Base-by-base conservation (phyloP, 2,888 invertebrate species). In the Arge pagana region DNA sequence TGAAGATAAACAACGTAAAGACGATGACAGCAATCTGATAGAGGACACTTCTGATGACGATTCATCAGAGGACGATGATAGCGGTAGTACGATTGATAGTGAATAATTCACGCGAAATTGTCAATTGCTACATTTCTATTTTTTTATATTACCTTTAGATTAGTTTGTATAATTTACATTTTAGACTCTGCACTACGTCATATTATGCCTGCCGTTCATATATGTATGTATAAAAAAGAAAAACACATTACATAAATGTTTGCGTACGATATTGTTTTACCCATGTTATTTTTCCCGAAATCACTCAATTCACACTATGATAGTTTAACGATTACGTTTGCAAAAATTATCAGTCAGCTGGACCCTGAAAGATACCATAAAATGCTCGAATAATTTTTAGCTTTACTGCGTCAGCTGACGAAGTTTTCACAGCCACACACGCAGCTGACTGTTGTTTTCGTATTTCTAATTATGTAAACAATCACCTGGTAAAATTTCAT, bases 21-120 rank as follows among this genome's bases (percentile, higher is more conserved):
- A 48, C 31, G 35, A 48, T 33, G 21, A 48, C 19, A 19, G 33
- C 33, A 21, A 31, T 19, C 33, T 48, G 3, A 35, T 33, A 11
- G 19, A 48, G 48, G 19, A 48, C 13, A 48, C 13, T 48, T 31
- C 48, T 8, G 19, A 48, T 33, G 35, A 33, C 33, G 33, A 33
- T 2, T 33, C 33, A 33, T 33, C 2, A 33, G 33, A 33, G 5
- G 1, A 33, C 2, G 33, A 33, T 8, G 1, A 33, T n/a, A 13
- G 13, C 2, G 13, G 8, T 13, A 13, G 13, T 2, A 33, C 1
- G 5, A 1, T 13, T 1, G 33, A 33, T 13, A 2, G 13, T n/a
- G 33, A 33, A 5, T 33, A 33, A 33, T 1, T 33, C 13, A n/a
- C 13, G 13, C 6, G 1, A 33, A 33, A n/a, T 5, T 31, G 10